These are phyloP conservation scores for Mimas tiliae DNA, from an alignment of 2,888 invertebrate species.

Conservation along the genomic window DNA sequence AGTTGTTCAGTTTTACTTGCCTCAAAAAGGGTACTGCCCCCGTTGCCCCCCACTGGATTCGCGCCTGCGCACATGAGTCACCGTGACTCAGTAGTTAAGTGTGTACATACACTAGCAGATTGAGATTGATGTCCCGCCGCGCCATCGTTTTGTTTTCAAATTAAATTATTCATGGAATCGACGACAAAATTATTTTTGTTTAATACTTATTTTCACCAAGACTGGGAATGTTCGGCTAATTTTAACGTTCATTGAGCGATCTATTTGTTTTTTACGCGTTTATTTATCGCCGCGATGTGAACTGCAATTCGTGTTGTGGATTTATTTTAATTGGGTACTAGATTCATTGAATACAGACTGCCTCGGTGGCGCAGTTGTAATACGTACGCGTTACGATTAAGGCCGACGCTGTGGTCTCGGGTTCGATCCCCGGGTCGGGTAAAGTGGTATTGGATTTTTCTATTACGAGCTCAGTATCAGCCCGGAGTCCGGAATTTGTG, in stretches of 20 bases:
- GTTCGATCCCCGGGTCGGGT: too few species aligned
- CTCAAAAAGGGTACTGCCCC: not conserved
- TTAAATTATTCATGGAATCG: conserved; percentile 47
- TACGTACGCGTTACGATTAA: too few species aligned
- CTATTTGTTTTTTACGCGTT: conserved; percentile 14
- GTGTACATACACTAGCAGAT: conserved; percentile 55
- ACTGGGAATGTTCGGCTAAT: conserved; percentile 26
- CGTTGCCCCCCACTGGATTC: not conserved
- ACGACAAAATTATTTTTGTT: conserved; percentile 46
- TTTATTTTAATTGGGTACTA: not conserved
- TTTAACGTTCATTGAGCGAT: conserved; percentile 26
- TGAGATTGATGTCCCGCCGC: conserved; percentile 65
- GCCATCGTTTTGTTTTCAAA: conserved; percentile 41
- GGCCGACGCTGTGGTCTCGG: too few species aligned
- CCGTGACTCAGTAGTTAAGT: conserved; percentile 56
- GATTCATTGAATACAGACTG: conserved; percentile 3
- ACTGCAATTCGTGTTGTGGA: not conserved
- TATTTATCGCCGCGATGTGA: conserved; percentile 1
- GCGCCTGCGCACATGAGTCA: conserved; percentile 49
- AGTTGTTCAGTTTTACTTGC: too few species aligned
- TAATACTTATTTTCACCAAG: conserved; percentile 29
- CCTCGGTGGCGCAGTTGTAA: too few species aligned
- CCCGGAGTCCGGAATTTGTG: too few species aligned
- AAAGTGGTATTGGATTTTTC: too few species aligned
- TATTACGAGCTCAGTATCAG: too few species aligned